These are phyloP conservation scores for Dermatemys mawii DNA, from an alignment of 2,113 vertebrate species.

Conservation along the genomic window DNA sequence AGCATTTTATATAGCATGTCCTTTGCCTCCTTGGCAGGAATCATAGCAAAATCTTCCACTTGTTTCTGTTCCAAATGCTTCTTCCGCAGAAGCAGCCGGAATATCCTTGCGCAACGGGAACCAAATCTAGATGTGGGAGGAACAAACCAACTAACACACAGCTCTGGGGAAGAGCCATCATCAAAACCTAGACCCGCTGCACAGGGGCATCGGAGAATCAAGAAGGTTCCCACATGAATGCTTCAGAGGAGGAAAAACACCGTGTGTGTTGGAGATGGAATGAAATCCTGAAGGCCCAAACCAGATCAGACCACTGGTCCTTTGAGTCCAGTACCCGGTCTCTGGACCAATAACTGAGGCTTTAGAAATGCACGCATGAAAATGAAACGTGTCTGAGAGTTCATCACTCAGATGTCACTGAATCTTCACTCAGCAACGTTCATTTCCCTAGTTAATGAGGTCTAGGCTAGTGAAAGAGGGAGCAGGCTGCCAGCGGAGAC, in stretches of 20 bases:
- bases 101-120: constrained; percentile 91
- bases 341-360: neutral
- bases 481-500: neutral
- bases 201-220: neutral
- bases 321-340: neutral
- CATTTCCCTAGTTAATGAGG: neutral
- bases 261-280: neutral
- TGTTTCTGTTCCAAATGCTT: constrained; percentile 96
- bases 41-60: constrained; percentile 98
- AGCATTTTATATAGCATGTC: constrained; percentile 97
- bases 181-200: neutral
- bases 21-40: constrained; percentile 97
- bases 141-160: neutral
- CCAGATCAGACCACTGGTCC: neutral
- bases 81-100: constrained; percentile 89
- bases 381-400: neutral
- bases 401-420: neutral
- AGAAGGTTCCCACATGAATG: neutral
- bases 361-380: neutral
- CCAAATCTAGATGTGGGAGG: constrained; percentile 84
- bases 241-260: neutral
- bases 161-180: neutral
- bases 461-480: neutral
- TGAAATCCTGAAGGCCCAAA: neutral
- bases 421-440: neutral